These are phyloP conservation scores for human (Homo sapiens) DNA, from an alignment of 2,113 vertebrate genomes.

Conservation along the genomic window DNA sequence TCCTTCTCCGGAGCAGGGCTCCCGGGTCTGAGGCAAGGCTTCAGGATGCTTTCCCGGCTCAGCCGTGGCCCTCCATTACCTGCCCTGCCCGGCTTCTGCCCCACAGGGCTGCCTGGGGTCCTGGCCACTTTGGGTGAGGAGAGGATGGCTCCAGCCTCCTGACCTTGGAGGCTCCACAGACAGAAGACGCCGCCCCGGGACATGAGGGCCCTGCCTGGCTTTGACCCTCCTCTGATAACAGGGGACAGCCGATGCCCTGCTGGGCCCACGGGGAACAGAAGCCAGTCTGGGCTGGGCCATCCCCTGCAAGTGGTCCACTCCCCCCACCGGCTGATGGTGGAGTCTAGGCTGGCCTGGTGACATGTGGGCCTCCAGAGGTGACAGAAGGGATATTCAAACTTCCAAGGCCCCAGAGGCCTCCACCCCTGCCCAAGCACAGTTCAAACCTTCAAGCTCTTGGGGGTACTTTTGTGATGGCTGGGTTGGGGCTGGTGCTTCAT, in stretches of 20 bases:
- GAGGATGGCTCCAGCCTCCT: background rate
- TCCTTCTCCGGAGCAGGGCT: background rate
- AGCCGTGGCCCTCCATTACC: background rate
- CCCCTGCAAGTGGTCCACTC: background rate
- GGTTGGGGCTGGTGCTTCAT: accelerated
- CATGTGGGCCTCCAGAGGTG: background rate
- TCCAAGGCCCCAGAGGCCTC: background rate
- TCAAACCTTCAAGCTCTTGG: background rate
- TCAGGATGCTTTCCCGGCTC: no score
- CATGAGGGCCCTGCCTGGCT: background rate
- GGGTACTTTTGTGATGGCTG: background rate
- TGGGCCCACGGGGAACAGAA: background rate
- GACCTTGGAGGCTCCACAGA: background rate
- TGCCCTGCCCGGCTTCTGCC: background rate
- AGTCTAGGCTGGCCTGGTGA: no score
- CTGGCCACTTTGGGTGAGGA: background rate
- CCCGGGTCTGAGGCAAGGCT: no score
- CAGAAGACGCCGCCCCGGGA: no score
- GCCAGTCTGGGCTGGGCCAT: background rate
- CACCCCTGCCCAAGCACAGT: background rate
- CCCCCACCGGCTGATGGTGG: background rate
- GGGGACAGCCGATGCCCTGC: no score
- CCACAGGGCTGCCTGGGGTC: no score
- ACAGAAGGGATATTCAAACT: background rate
- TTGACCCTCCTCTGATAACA: background rate